These are phyloP conservation scores for Agelastica alni DNA, from an alignment of 2,888 invertebrate genomes.

Conservation along the genomic window DNA sequence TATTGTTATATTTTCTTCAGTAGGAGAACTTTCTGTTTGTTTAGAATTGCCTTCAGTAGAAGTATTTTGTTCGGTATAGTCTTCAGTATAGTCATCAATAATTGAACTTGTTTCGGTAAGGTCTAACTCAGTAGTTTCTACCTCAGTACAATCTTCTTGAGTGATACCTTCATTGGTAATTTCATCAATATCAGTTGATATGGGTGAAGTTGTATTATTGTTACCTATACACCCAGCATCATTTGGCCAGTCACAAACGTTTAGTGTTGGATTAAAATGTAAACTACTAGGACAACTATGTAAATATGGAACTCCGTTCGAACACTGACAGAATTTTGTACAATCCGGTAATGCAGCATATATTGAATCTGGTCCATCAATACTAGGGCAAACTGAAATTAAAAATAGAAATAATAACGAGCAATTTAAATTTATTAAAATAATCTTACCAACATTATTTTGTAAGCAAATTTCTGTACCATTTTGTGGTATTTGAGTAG, in stretches of 20 bases:
- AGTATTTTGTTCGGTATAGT: no score
- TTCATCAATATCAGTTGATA: background rate
- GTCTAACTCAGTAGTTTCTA: no score
- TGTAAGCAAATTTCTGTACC: background rate
- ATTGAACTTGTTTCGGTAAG: background rate
- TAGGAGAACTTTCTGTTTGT: slow-evolving; percentile 5
- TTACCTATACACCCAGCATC: slow-evolving; percentile 21
- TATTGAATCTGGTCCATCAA: slow-evolving; percentile 27
- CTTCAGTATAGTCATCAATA: no score
- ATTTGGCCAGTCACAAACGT: slow-evolving; percentile 27
- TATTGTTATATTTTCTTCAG: background rate
- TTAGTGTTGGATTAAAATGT: slow-evolving; percentile 29
- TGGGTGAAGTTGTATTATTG: background rate
- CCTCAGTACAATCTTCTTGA: no score
- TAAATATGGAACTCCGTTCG: slow-evolving; percentile 27
- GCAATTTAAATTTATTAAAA: background rate
- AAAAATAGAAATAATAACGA: background rate
- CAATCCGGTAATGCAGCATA: slow-evolving; percentile 27
- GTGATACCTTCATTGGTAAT: no score
- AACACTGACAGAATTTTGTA: slow-evolving; percentile 32
- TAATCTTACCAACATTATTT: background rate
- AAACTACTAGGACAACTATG: slow-evolving; percentile 29
- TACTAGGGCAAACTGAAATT: slow-evolving; percentile 19
- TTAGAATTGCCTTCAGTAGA: no score
- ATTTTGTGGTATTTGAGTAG: slow-evolving; percentile 1